Evolutionary conservation across 2,888 invertebrate genomes (phyloP).

Genomic region (Apodemia hepburni): DNA sequence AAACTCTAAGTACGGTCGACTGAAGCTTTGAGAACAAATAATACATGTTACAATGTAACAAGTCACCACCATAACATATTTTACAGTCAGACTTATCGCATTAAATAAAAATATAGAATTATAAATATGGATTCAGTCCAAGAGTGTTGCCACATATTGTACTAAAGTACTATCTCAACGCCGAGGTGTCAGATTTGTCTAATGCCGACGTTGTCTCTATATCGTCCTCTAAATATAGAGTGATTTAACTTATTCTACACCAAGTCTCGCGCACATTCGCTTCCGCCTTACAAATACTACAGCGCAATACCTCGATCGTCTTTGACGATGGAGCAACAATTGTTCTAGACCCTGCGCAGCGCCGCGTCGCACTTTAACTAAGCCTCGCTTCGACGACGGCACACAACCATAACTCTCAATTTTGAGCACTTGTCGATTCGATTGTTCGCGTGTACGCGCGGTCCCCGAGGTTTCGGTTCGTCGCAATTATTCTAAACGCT

Average conservation of each 20-base stretch:
- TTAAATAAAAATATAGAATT: conserved; percentile 77
- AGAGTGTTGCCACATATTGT: conserved; percentile 37
- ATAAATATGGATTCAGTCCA: conserved; percentile 72
- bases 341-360: conserved; percentile 31
- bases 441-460: conserved; percentile 14
- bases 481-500: conserved; percentile 31
- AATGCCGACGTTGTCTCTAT: conserved; percentile 25
- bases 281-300: conserved; percentile 33
- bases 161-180: conserved; percentile 35
- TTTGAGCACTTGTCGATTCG: conserved; percentile 12
- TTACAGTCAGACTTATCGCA: conserved; percentile 77
- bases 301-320: conserved; percentile 33
- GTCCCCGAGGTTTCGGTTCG: conserved; percentile 18
- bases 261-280: conserved; percentile 30
- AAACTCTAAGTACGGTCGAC: conserved; percentile 69
- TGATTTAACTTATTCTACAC: conserved; percentile 31
- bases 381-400: conserved; percentile 24
- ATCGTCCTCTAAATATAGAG: conserved; percentile 28
- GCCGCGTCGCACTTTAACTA: conserved; percentile 25
- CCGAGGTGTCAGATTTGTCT: conserved; percentile 34
- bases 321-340: conserved; percentile 34
- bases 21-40: conserved; percentile 71
- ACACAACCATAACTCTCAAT: conserved; percentile 30
- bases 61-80: conserved; percentile 60
- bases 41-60: conserved; percentile 70